phyloP scores from a whole-genome alignment of 2,797 vertebrate genomes.

The Vultur gryphus region DNA sequence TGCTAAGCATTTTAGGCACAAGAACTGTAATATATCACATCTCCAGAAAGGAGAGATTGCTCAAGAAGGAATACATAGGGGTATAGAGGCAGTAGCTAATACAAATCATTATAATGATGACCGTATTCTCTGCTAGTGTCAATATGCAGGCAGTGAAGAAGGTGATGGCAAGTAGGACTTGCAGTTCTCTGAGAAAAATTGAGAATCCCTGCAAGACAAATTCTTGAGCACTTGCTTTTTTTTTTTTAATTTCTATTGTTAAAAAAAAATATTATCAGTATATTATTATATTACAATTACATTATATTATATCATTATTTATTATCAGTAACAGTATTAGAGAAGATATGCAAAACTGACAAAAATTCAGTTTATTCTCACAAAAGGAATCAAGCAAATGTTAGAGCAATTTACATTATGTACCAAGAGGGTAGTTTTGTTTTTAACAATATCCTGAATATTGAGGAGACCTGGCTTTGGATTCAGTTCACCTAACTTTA shows the following conservation, averaged over 20 bases:
- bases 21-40: too few species aligned
- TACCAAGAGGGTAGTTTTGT: neutral
- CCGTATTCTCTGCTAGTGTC: neutral
- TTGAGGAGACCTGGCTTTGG: neutral
- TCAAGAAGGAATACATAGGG: too few species aligned
- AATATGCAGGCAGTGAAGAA: neutral
- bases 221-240: neutral
- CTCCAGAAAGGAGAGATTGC: too few species aligned
- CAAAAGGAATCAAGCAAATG: neutral
- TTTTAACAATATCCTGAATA: neutral
- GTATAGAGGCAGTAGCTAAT: too few species aligned
- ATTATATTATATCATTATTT: neutral
- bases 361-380: too few species aligned
- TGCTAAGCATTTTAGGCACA: too few species aligned
- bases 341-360: too few species aligned
- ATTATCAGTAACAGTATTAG: too few species aligned
- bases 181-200: neutral
- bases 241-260: neutral
- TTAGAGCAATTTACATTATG: neutral
- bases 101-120: too few species aligned
- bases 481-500: neutral
- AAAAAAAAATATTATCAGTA: neutral
- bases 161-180: neutral
- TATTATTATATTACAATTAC: neutral
- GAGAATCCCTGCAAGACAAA: neutral